Percentiles rank a stretch among this genome's conserved stretches.
These are phyloP conservation scores for Lymantria monacha DNA, from an alignment of 2,888 invertebrate species.

Conservation along the genomic window DNA sequence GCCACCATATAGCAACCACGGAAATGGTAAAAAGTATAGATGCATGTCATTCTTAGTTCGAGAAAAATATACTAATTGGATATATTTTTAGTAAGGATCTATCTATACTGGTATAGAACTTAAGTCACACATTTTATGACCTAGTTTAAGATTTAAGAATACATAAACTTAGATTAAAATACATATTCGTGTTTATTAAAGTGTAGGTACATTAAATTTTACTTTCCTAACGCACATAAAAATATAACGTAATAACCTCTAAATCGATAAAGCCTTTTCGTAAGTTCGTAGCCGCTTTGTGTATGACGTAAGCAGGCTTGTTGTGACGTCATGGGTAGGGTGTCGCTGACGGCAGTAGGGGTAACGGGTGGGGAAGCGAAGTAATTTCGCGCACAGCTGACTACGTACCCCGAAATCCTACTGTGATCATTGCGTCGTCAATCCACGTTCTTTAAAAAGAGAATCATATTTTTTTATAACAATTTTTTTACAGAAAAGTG, in stretches of 20 bases:
- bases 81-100: too few species aligned
- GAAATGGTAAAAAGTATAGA: too few species aligned
- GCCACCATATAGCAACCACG: too few species aligned
- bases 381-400: constrained; percentile 74
- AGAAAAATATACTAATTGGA: too few species aligned
- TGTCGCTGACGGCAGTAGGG: constrained; percentile 41
- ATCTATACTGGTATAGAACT: too few species aligned
- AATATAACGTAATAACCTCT: constrained; percentile 51
- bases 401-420: constrained; percentile 57
- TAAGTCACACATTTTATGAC: too few species aligned
- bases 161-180: too few species aligned
- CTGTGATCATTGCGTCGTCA: constrained; percentile 31
- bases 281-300: constrained; percentile 64
- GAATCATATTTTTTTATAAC: constrained; percentile 19
- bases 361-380: constrained; percentile 47
- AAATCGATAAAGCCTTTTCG: constrained; percentile 70
- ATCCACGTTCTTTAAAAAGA: constrained; percentile 29
- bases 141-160: too few species aligned
- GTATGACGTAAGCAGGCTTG: constrained; percentile 69
- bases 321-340: constrained; percentile 66
- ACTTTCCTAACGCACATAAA: constrained; percentile 1
- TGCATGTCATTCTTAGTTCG: too few species aligned
- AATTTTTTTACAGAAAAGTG: too few species aligned
- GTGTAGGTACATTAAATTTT: not conserved
- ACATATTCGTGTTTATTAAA: too few species aligned